Evolutionary conservation across 2,113 vertebrate species (phyloP).

Genomic region (Dasypus novemcinctus): DNA sequence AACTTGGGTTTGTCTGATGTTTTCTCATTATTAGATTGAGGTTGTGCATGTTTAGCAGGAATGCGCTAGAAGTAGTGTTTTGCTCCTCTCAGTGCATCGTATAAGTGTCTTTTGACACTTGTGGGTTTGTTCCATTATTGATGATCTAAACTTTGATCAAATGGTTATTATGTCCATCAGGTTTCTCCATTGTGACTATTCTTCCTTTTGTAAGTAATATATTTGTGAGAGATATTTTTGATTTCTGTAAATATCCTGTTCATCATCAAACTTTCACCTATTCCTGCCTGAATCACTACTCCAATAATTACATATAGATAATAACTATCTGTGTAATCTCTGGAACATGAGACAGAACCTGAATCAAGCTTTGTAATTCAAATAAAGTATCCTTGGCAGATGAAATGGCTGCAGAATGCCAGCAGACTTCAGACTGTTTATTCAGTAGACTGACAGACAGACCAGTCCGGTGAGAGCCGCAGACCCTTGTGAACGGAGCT

Average conservation of each 20-base stretch:
- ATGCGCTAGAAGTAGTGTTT: background rate
- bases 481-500: conserved; percentile 50
- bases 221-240: background rate
- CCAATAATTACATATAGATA: conserved; percentile 31
- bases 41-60: background rate
- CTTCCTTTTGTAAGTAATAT: background rate
- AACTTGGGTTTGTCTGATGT: background rate
- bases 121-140: background rate
- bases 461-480: background rate
- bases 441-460: conserved; percentile 32
- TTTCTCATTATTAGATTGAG: background rate
- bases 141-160: too few relatives aligned
- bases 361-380: conserved; percentile 72
- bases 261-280: conserved; percentile 23
- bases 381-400: conserved; percentile 68
- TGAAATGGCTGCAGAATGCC: background rate
- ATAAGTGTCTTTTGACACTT: too few relatives aligned
- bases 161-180: background rate
- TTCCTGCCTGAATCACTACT: conserved; percentile 44
- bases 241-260: background rate
- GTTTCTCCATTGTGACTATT: background rate
- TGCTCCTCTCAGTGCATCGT: background rate
- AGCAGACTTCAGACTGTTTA: conserved; percentile 37
- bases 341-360: conserved; percentile 65
- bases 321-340: background rate